Conservation (phyloP, 2,113 vertebrate species). For the Engraulis encrasicolus region DNA sequence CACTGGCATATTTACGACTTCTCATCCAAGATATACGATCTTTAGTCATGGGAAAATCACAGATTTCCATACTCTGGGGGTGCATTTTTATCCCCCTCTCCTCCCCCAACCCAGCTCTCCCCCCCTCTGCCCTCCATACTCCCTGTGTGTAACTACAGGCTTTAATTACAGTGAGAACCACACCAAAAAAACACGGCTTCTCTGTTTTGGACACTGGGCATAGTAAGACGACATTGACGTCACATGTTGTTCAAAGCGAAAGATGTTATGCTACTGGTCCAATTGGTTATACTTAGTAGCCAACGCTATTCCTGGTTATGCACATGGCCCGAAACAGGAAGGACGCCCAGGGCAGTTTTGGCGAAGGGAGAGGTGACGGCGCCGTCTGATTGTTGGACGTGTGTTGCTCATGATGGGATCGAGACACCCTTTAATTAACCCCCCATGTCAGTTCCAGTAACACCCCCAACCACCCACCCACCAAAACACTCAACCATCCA, state of each 20-base stretch:
- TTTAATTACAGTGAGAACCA: conserved; percentile 51
- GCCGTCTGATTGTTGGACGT: neutral
- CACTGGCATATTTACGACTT: conserved; percentile 31
- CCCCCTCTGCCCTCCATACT: neutral
- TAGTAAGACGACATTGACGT: conserved; percentile 3
- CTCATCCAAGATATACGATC: conserved; percentile 50
- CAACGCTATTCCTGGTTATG: neutral
- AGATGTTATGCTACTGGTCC: neutral
- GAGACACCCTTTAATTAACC: neutral
- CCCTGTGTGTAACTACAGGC: conserved; percentile 28
- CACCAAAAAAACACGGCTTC: conserved; percentile 19
- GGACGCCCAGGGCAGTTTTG: neutral
- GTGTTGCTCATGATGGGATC: neutral
- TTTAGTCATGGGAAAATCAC: conserved; percentile 61
- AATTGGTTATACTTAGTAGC: neutral
- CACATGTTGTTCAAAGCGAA: neutral
- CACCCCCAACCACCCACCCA: neutral
- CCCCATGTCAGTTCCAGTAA: too few relatives aligned
- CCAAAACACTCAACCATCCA: neutral
- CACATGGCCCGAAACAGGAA: neutral
- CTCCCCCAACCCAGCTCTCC: neutral
- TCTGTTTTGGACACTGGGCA: neutral
- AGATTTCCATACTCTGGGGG: conserved; percentile 50
- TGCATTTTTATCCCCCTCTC: conserved; percentile 31
- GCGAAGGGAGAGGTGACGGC: neutral